Evolutionary conservation across 2,888 invertebrate species (phyloP).

Genomic region (Agapetus fuscipes): DNA sequence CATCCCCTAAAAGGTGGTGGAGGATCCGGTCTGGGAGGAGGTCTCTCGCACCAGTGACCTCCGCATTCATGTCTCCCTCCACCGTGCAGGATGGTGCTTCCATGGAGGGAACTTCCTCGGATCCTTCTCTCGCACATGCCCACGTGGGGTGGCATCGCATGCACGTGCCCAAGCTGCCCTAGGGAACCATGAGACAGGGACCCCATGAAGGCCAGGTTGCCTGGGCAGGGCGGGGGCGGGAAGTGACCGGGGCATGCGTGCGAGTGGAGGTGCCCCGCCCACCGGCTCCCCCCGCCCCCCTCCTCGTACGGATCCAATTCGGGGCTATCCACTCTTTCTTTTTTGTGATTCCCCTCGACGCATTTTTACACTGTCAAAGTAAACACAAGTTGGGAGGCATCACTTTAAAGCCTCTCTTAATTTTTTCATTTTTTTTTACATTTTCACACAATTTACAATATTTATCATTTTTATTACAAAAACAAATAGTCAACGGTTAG

Average conservation of each 20-base stretch:
- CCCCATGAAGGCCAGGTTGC: slow-evolving; percentile 19
- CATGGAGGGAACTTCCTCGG: slow-evolving; percentile 18
- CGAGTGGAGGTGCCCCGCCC: slow-evolving; percentile 14
- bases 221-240: slow-evolving; percentile 10
- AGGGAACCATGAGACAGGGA: slow-evolving; percentile 17
- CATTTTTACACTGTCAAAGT: no score
- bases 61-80: slow-evolving; percentile 5
- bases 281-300: slow-evolving; percentile 12
- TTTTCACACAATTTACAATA: no score
- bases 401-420: no score
- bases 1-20: slow-evolving; percentile 28
- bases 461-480: no score
- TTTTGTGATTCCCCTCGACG: no score
- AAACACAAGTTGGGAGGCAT: no score
- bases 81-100: slow-evolving; percentile 18
- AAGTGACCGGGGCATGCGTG: slow-evolving; percentile 19
- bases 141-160: neutral
- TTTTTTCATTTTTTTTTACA: no score
- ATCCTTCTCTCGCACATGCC: slow-evolving; percentile 14
- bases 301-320: slow-evolving; percentile 19
- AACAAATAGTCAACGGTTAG: no score
- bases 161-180: neutral
- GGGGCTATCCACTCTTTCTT: no score
- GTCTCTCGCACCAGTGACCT: slow-evolving; percentile 17
- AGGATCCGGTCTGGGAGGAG: slow-evolving; percentile 12